Conservation (phyloP, 2,888 invertebrate genomes). For the Philhelius pedissequus region DNA sequence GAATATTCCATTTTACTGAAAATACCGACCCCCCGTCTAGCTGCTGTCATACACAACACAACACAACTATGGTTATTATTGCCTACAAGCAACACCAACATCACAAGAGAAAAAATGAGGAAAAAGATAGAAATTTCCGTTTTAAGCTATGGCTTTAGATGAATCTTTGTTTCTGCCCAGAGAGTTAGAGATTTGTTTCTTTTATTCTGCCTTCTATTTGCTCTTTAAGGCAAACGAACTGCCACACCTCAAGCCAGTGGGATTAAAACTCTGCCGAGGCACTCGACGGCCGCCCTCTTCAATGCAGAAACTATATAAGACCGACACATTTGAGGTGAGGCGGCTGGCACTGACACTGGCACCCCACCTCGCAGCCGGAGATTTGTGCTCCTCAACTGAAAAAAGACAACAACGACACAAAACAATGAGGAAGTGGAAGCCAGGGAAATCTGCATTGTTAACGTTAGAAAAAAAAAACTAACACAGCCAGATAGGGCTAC, state of each 20-base stretch:
- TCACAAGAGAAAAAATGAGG: neutral
- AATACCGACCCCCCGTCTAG: constrained; percentile 2
- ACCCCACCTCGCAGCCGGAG: neutral
- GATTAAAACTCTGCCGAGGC: constrained; percentile 48
- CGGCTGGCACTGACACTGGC: too few relatives aligned
- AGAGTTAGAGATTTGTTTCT: constrained; percentile 15
- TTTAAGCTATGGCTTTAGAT: constrained; percentile 59
- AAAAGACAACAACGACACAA: constrained; percentile 55
- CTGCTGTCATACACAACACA: neutral
- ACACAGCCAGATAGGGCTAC: neutral
- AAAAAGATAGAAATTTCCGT: constrained; percentile 60
- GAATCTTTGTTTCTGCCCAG: constrained; percentile 58
- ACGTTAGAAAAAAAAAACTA: constrained; percentile 1
- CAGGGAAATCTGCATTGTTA: constrained; percentile 63
- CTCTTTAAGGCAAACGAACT: constrained; percentile 62
- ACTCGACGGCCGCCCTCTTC: constrained; percentile 41
- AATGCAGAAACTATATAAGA: constrained; percentile 14
- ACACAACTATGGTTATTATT: neutral
- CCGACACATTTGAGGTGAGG: constrained; percentile 23
- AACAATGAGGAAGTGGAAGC: constrained; percentile 67
- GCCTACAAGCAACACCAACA: neutral
- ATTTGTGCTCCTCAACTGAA: constrained; percentile 27
- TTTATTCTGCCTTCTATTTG: constrained; percentile 48
- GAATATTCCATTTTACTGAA: constrained; percentile 51
- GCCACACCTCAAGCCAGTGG: constrained; percentile 66